Evolutionary conservation across 2,888 invertebrate genomes (phyloP).

Genomic region (Pachymerium ferrugineum): DNA sequence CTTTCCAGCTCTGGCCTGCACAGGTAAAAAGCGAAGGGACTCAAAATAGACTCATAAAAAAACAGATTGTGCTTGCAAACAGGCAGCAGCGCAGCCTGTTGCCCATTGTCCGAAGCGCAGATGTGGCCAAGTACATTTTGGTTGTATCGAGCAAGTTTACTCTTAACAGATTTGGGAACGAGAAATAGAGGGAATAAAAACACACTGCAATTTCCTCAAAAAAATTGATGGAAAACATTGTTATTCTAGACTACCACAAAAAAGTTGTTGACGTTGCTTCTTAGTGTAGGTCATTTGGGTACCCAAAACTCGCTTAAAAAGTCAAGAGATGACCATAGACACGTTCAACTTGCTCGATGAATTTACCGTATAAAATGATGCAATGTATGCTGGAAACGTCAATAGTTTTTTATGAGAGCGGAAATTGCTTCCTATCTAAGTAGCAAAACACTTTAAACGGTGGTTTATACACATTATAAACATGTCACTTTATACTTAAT

Average conservation of each 20-base stretch:
- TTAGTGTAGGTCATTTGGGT: too few species aligned
- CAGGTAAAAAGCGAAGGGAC: conserved; percentile 27
- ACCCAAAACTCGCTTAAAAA: too few species aligned
- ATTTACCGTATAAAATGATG: too few species aligned
- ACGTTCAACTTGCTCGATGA: too few species aligned
- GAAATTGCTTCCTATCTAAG: too few species aligned
- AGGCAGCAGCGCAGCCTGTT: conserved; percentile 15
- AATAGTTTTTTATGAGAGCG: too few species aligned
- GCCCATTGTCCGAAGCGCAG: conserved; percentile 15
- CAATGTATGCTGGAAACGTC: too few species aligned
- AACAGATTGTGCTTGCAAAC: conserved; percentile 27
- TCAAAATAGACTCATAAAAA: conserved; percentile 27
- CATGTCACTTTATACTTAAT: too few species aligned
- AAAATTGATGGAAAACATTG: conserved; percentile 21
- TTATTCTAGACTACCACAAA: not conserved
- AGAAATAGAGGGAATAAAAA: conserved; percentile 1
- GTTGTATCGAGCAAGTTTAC: conserved; percentile 19
- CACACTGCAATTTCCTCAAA: conserved; percentile 1
- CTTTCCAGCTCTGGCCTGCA: conserved; percentile 19
- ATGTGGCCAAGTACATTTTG: conserved; percentile 25
- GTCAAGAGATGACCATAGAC: too few species aligned
- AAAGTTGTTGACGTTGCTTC: not conserved
- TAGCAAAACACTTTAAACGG: too few species aligned
- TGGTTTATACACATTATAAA: too few species aligned
- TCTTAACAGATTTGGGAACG: conserved; percentile 19